Evolutionary conservation across 2,888 invertebrate species (phyloP), one percentile per base, ranked within the genome.

Genomic region (Plagiodera versicolora): DNA sequence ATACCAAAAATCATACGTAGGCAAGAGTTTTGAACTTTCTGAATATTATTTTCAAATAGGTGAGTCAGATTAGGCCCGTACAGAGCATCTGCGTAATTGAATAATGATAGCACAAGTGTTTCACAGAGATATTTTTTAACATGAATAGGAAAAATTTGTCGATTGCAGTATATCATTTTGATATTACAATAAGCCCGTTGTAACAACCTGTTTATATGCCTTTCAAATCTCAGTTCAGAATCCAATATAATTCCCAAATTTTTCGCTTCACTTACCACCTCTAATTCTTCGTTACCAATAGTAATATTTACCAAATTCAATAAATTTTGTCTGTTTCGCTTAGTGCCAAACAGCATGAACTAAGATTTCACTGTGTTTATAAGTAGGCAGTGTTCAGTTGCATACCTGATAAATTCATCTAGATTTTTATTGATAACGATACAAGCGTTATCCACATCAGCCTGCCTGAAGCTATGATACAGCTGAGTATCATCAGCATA

Each of bases 401-500:
- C 48, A 6, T 19, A 18, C 1, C 20, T 48, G 20, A 48, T 48
- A 9, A 48, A 19, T 20, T 18, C 20, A 18, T 18, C 48, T 20
- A 48, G 19, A 19, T 48, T 11, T 24, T 20, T 48, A 48, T 48
- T 48, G 20, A 48, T 48, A 8, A 19, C 20, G 18, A 19, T 20
- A 48, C 1, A 48, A 10, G 48, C 48, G 20, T 48, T 11, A 48
- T 48, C 16, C 16, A 17, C 46, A 16, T 16, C 10, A 18, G 18
- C 19, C 48, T 18, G 48, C 3, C 4, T 18, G 10, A 48, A 48
- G 20, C 4, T 48, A 17, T 48, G 48, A 18, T 48, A 48, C 6
- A 48, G 18, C 48, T 48, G 48, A 3, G 48, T 48, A 19, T 48
- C 48, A 48, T 48, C 48, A 18, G 48, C 48, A 19, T 19, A 48